Evolutionary conservation across 2,113 vertebrate genomes (phyloP).

Genomic region (Varanus salvator): DNA sequence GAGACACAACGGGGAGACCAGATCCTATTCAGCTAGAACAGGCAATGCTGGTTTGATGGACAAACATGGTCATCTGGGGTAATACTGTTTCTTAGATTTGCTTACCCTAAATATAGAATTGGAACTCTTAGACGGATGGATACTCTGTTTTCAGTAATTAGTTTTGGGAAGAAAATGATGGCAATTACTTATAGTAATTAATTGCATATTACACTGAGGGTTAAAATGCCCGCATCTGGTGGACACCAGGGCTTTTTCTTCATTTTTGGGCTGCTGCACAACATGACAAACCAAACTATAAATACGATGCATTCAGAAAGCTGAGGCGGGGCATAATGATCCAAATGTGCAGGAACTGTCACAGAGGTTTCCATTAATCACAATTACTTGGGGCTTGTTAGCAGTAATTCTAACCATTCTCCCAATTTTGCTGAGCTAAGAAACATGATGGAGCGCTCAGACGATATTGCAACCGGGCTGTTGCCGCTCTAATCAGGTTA

Average conservation of each 20-base stretch:
- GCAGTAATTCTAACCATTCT: slow-evolving; percentile 1
- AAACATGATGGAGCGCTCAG: not conserved
- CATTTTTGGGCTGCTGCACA: not conserved
- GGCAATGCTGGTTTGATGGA: too few relatives aligned
- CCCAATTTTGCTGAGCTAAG: not conserved
- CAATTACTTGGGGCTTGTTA: not conserved
- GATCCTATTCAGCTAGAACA: too few relatives aligned
- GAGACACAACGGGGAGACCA: too few relatives aligned
- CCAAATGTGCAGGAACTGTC: not conserved
- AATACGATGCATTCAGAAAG: not conserved
- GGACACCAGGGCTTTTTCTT: not conserved
- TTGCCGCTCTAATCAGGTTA: not conserved
- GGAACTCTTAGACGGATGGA: too few relatives aligned
- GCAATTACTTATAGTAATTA: too few relatives aligned
- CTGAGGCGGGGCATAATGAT: not conserved
- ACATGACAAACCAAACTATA: not conserved
- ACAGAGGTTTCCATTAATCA: not conserved
- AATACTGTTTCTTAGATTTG: too few relatives aligned
- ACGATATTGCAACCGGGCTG: not conserved
- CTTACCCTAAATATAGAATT: too few relatives aligned
- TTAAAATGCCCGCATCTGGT: not conserved
- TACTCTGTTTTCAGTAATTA: too few relatives aligned
- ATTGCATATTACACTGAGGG: not conserved
- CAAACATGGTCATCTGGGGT: too few relatives aligned
- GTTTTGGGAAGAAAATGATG: too few relatives aligned